Evolutionary conservation across 2,797 vertebrate species (phyloP), one percentile per base, ranked within the genome.

Genomic region (Buphagus erythrorhynchus): DNA sequence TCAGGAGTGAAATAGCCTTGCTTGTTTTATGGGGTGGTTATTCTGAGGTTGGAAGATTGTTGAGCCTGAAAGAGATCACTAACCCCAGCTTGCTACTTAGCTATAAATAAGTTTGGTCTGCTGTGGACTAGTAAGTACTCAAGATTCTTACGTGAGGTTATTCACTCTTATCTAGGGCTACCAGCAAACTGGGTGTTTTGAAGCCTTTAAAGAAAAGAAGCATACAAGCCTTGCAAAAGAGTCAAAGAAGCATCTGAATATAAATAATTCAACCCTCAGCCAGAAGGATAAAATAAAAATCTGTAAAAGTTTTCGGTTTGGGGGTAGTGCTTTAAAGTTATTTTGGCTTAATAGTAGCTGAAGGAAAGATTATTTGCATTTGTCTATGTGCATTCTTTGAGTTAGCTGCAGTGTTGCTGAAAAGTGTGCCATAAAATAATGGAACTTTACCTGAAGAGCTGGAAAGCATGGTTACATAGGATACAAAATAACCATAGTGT

Each of bases 61-160:
- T 92, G 92, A 95, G 90, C 88, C 91, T 96, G 91, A 86, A 93
- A 95, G 86, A 96, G 94, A 92, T 97, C 92, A 80, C 84, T 88
- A 96, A 94, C 95, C 88, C 78, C 78, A 92, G 93, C 91, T 72
- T 91, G 91, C 92, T 96, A 69, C 91, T 93, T 88, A 93, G 82
- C 95, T 96, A 93, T 96, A 96, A 96, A 95, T 96, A 96, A 96
- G 82, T 80, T 83, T 48, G 68, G 54, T 93, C 89, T 95, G 91
- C 78, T 90, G 75, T 92, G 65, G 84, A 66, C 90, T 96, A 72
- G 74, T 92, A 92, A 91, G 91, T 83, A 93, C 42, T 45, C 68
- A 55, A 14, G 88, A 92, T 87, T 94, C 67, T 92, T 95, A 74
- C 1, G 68, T 76, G 92, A 92, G 91, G 68, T 82, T 96, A 51